Conservation (phyloP, 2,797 vertebrate species). For the Balearica regulorum region DNA sequence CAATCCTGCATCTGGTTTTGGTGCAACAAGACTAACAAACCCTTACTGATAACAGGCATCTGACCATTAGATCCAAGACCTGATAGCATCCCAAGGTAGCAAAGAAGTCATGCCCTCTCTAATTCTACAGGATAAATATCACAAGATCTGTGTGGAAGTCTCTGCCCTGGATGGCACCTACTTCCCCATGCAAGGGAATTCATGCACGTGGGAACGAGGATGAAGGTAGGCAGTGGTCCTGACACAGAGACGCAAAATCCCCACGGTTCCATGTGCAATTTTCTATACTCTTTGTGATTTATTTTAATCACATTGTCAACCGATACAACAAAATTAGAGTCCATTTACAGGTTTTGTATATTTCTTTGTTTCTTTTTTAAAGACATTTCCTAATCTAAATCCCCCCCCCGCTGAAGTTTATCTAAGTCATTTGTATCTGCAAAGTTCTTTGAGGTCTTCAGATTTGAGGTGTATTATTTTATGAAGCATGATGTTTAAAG, state of each 20-base stretch:
- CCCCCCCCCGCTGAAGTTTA: neutral
- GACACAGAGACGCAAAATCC: neutral
- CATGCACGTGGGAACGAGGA: too few relatives aligned
- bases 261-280: neutral
- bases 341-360: neutral
- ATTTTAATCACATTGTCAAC: neutral
- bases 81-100: neutral
- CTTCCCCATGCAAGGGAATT: neutral
- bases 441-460: neutral
- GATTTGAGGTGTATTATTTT: neutral
- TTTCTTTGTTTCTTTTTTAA: neutral
- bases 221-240: neutral
- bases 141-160: neutral
- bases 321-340: neutral
- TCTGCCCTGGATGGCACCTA: neutral
- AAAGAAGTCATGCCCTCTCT: neutral
- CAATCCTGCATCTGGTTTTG: neutral
- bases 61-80: neutral
- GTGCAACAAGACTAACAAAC: neutral
- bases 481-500: neutral
- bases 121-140: neutral
- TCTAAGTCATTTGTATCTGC: neutral
- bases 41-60: neutral
- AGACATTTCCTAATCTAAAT: neutral
- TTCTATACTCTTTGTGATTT: neutral